phyloP scores from a whole-genome alignment of 2,113 vertebrate genomes.

The Elaphurus davidianus region DNA sequence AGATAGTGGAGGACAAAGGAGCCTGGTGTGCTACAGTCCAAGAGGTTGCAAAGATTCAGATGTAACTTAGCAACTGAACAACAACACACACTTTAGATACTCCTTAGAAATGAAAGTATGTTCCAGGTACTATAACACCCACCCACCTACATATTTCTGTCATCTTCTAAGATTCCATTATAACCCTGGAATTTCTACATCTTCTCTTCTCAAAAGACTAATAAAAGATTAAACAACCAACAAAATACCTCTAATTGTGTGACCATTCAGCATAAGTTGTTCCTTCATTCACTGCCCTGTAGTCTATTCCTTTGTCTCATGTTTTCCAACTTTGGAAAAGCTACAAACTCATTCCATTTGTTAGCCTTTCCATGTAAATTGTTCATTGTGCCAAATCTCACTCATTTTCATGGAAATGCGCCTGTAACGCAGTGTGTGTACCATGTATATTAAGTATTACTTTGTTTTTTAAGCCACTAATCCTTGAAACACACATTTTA shows the following conservation, averaged over 20 bases:
- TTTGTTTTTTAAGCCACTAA: neutral
- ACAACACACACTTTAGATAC: neutral
- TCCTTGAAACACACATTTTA: neutral
- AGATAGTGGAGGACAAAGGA: neutral
- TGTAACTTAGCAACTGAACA: neutral
- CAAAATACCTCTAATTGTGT: neutral
- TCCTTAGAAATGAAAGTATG: neutral
- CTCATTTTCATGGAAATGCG: neutral
- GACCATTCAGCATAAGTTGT: neutral
- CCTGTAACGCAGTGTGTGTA: neutral
- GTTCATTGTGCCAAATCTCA: constrained; percentile 21
- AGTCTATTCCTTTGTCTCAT: constrained; percentile 7
- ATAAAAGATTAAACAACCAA: constrained; percentile 33
- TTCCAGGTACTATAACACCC: neutral
- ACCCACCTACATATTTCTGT: neutral
- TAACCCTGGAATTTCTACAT: constrained; percentile 12
- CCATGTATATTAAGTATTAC: neutral
- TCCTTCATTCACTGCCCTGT: neutral
- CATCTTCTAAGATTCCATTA: neutral
- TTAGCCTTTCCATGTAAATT: constrained; percentile 3
- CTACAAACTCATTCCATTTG: neutral
- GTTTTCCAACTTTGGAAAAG: constrained; percentile 8
- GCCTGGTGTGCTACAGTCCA: neutral
- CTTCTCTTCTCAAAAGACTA: constrained; percentile 32
- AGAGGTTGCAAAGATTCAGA: neutral